Conservation (phyloP, 2,113 vertebrate genomes). For the Percina caprodes region DNA sequence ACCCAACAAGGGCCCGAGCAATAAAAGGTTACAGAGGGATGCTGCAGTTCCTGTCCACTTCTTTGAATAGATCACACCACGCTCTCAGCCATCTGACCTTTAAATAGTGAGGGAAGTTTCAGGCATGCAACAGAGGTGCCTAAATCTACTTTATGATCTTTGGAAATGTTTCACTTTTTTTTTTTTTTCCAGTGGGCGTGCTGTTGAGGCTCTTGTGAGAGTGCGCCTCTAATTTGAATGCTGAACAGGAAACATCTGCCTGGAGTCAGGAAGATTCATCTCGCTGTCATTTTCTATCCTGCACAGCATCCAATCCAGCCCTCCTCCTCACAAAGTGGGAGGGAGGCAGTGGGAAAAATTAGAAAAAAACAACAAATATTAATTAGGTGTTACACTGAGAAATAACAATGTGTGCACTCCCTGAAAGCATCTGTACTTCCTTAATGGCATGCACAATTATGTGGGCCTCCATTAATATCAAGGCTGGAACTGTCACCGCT, state of each 20-base stretch:
- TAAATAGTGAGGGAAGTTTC: conserved; percentile 44
- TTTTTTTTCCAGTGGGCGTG: conserved; percentile 34
- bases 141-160: conserved; percentile 48
- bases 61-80: conserved; percentile 70
- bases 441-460: conserved; percentile 88
- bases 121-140: conserved; percentile 36
- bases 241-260: conserved; percentile 75
- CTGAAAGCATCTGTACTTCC: conserved; percentile 88
- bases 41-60: conserved; percentile 42
- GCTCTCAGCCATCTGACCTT: conserved; percentile 77
- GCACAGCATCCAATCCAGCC: conserved; percentile 66
- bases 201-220: conserved; percentile 16
- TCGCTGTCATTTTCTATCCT: conserved; percentile 80
- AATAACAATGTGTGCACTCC: conserved; percentile 82
- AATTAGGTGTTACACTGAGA: conserved; percentile 86
- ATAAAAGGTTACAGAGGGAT: conserved; percentile 67
- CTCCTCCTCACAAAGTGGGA: conserved; percentile 55
- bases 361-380: conserved; percentile 84
- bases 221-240: conserved; percentile 73
- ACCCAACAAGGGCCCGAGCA: conserved; percentile 38
- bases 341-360: conserved; percentile 56
- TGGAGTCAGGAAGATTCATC: conserved; percentile 84
- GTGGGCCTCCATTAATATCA: conserved; percentile 83
- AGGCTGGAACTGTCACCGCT: conserved; percentile 71
- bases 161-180: conserved; percentile 48